Percentiles rank a stretch among this genome's conserved stretches.
Evolutionary conservation across 2,797 vertebrate genomes (phyloP).

Genomic region (Morelia viridis): DNA sequence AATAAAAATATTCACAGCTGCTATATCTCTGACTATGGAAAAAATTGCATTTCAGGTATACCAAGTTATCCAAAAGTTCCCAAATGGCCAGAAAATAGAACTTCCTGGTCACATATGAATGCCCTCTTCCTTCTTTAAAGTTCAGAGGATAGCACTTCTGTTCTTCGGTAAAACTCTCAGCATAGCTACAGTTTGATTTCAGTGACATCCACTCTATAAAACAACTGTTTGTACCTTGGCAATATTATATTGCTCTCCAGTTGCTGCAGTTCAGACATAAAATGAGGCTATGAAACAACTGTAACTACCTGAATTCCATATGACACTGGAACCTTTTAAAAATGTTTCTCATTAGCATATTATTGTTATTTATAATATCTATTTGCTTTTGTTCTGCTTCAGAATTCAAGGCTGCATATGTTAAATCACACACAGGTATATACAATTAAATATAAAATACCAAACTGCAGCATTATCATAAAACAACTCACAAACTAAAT

Average conservation of each 20-base stretch:
- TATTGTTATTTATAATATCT: not conserved
- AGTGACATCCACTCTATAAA: not conserved
- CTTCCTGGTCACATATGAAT: not conserved
- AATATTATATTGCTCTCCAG: not conserved
- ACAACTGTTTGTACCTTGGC: not conserved
- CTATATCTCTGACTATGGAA: not conserved
- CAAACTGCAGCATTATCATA: not conserved
- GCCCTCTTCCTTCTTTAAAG: not conserved
- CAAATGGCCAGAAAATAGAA: not conserved
- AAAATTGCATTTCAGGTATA: not conserved
- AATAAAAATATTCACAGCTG: not conserved
- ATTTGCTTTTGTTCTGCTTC: not conserved
- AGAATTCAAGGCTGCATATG: not conserved
- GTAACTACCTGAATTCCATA: not conserved
- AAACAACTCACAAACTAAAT: not conserved
- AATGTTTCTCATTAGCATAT: not conserved
- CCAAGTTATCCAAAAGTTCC: not conserved
- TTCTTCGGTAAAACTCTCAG: not conserved
- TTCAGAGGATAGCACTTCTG: not conserved
- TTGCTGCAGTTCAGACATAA: not conserved
- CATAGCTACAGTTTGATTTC: not conserved
- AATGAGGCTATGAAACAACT: not conserved
- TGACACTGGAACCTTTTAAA: not conserved
- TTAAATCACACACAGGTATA: not conserved
- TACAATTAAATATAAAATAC: not conserved